phyloP scores from a whole-genome alignment of 1,140 invertebrate genomes.

The Frieseomelitta varia region DNA sequence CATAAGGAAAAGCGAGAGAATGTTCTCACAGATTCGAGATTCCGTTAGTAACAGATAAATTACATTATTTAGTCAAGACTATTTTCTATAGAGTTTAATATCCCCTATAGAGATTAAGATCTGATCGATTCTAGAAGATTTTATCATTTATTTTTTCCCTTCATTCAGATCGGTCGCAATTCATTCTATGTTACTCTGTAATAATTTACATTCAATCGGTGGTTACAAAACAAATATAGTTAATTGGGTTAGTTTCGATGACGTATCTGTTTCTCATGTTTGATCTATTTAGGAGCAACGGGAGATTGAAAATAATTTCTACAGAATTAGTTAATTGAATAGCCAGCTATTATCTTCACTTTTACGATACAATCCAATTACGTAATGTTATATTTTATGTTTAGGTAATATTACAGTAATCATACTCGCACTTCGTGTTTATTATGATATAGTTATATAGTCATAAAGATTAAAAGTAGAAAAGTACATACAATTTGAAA shows the following conservation, averaged over 20 bases:
- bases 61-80: neutral
- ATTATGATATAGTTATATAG: neutral
- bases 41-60: neutral
- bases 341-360: neutral
- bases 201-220: neutral
- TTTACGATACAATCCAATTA: neutral
- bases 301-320: neutral
- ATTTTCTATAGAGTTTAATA: neutral
- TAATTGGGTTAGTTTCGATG: neutral
- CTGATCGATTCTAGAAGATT: neutral
- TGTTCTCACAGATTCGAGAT: neutral
- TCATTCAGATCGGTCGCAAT: neutral
- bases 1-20: neutral
- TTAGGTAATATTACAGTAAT: neutral
- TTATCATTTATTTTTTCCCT: neutral
- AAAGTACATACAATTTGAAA: too few relatives aligned
- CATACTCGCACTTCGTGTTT: neutral
- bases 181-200: neutral
- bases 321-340: neutral
- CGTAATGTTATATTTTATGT: neutral
- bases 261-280: neutral
- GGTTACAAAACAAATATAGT: neutral
- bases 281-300: neutral
- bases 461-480: too few relatives aligned
- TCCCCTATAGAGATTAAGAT: neutral